phyloP scores from a whole-genome alignment of 2,113 vertebrate species.

The Dryoscopus gambensis region DNA sequence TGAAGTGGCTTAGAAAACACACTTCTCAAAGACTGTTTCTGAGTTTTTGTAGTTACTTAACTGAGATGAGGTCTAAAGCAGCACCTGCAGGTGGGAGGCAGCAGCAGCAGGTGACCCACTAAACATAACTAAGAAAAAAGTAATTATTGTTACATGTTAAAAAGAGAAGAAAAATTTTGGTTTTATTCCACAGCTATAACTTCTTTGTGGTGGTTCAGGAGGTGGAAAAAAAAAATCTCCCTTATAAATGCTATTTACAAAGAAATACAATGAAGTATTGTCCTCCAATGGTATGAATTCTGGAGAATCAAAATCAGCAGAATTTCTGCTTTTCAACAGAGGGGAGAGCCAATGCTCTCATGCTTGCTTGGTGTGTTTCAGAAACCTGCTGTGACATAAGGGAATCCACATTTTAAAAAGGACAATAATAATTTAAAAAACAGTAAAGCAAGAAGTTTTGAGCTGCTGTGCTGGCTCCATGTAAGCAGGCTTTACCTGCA shows the following conservation, averaged over 20 bases:
- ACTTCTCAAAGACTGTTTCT: not conserved
- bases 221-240: not conserved
- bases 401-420: not conserved
- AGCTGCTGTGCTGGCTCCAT: not conserved
- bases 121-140: not conserved
- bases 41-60: not conserved
- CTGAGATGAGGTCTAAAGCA: not conserved
- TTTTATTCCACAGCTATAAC: not conserved
- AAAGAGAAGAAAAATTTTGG: not conserved
- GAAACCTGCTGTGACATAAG: not conserved
- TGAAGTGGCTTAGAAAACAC: not conserved
- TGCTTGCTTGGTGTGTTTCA: not conserved
- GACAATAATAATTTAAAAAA: not conserved
- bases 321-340: not conserved
- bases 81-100: not conserved
- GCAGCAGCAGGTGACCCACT: not conserved
- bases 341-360: not conserved
- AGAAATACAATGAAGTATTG: not conserved
- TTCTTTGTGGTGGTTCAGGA: not conserved
- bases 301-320: not conserved
- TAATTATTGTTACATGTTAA: not conserved
- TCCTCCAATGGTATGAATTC: not conserved
- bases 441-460: not conserved
- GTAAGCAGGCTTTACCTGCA: not conserved
- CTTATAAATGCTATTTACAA: not conserved